A percentile compares a stretch with the other conserved stretches of the same genome.
Evolutionary conservation across 2,797 vertebrate species (phyloP).

Genomic region (Acomys russatus): DNA sequence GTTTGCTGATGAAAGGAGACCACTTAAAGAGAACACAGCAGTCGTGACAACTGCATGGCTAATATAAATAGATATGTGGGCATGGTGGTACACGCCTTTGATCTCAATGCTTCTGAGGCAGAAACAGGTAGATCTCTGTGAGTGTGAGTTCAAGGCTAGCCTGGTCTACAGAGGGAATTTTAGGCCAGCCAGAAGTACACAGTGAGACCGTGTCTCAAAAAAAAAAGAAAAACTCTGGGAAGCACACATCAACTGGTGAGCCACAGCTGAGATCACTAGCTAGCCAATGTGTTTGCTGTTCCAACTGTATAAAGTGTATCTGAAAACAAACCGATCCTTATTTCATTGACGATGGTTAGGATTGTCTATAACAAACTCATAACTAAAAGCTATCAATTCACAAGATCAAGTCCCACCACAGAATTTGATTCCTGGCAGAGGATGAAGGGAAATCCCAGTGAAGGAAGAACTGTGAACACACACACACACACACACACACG

Average conservation of each 20-base stretch:
- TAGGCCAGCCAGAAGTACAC: background rate
- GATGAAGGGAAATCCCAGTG: background rate
- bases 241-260: background rate
- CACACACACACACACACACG: background rate
- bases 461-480: background rate
- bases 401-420: background rate
- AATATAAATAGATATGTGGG: background rate
- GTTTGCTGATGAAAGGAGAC: background rate
- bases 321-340: background rate
- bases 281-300: background rate
- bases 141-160: background rate
- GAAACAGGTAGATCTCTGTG: background rate
- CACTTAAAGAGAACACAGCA: background rate
- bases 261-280: background rate
- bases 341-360: background rate
- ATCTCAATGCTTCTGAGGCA: background rate
- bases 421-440: background rate
- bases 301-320: background rate
- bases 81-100: background rate
- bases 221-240: background rate
- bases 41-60: background rate
- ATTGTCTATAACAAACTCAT: conserved; percentile 22
- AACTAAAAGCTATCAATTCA: background rate
- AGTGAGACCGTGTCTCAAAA: background rate
- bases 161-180: background rate